Evolutionary conservation across 2,113 vertebrate genomes (phyloP), one percentile per base, ranked within the genome.

Genomic region (Oncorhynchus keta): DNA sequence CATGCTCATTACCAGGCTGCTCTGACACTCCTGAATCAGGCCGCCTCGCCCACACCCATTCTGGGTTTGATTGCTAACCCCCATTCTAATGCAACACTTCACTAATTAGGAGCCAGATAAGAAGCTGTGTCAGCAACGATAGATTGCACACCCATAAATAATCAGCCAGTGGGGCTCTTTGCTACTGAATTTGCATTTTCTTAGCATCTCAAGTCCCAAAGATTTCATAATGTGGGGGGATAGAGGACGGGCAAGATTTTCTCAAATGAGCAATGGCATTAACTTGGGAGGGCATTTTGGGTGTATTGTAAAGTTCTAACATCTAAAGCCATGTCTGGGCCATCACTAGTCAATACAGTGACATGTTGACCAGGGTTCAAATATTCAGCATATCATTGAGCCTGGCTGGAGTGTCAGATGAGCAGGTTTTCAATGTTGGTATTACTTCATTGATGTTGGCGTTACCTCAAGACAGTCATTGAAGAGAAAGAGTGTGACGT

Each of bases 401-500:
- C 51, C 51, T 55, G 51, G 14, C 51, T 55, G 16, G 51, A 55
- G 51, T 14, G 13, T 7, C 12, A 16, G 16, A 55, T 55, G 1
- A 16, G 12, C 13, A 5, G 51, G 14, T 55, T 12, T 45, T 45
- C 39, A 45, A 9, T 45, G 9, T 45, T 45, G 39, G 39, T 45
- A 45, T 45, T 45, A 45, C 9, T 45, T 45, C 39, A 20, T 48
- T n/a, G 68, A 35, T 64, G 30, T 9, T 18, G 1, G 39, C 28
- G 66, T 90, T 79, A 98, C 98, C 97, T 99, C 98, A 0, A 99
- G 91, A 84, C 98, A 99, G 84, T 99, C 97, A 74, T 94, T 99
- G 92, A 99, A 99, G 76, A 99, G 96, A 73, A 99, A 99, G 55
- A 99, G 95, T 0, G 97, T 97, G 76, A 99, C 97, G 74, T 97